Evolutionary conservation across 2,113 vertebrate genomes (phyloP).

Genomic region (Coptodon rendalli): DNA sequence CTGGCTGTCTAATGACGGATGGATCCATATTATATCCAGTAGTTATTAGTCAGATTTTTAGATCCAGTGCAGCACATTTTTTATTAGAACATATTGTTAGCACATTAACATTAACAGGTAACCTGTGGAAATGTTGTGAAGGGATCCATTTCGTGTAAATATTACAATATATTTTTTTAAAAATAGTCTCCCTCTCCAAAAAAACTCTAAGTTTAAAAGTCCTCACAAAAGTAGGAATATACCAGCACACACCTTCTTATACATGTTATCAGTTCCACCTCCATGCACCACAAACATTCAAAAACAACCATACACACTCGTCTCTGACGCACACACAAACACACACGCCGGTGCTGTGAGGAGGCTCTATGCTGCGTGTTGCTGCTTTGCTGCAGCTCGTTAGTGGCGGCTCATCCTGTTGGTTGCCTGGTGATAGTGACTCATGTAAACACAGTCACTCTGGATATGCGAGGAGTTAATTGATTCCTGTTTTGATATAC

Average conservation of each 20-base stretch:
- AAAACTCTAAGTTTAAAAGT: not conserved
- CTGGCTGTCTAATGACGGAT: not conserved
- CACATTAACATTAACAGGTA: not conserved
- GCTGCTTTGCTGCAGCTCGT: not conserved
- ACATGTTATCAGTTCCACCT: not conserved
- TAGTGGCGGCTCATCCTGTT: not conserved
- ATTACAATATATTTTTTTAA: not conserved
- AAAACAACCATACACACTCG: not conserved
- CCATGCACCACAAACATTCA: not conserved
- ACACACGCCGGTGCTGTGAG: not conserved
- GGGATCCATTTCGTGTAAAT: not conserved
- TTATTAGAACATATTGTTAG: not conserved
- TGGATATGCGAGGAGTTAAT: not conserved
- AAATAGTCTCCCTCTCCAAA: not conserved
- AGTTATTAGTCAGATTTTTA: not conserved
- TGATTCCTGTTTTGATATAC: not conserved
- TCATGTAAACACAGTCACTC: not conserved
- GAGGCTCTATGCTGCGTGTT: not conserved
- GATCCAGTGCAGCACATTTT: not conserved
- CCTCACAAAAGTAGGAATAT: not conserved
- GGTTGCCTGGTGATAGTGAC: not conserved
- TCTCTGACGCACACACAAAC: not conserved
- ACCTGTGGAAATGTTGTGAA: not conserved
- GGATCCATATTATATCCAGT: not conserved
- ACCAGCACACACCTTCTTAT: not conserved